Evolutionary conservation across 2,888 invertebrate species (phyloP), one percentile per base, ranked within the genome.

Genomic region (Sphaerophoria rueppellii): DNA sequence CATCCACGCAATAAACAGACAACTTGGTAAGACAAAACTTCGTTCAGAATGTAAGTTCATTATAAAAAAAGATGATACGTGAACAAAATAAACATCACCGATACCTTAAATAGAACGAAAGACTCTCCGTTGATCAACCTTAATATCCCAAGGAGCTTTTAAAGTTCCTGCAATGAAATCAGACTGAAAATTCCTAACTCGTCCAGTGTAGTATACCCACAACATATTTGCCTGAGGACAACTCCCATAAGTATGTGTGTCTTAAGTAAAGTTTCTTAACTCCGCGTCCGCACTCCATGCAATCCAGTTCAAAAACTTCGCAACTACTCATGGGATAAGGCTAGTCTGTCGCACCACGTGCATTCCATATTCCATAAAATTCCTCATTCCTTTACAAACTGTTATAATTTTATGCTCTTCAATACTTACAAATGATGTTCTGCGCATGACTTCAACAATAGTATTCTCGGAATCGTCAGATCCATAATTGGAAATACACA

Each of bases 371-470:
- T n/a, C 52, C 48, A 12, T 2, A 7, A 0, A 16, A 32, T 81
- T 81, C 80, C 80, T 14, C 7, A 9, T 4, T 14, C 2, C 43
- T 11, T 40, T 4, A 0, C 0, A 46, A 71, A 81, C 76, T 81
- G 81, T 81, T 71, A 81, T 81, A 81, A 32, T 12, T 37, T 4
- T 9, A 12, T 54, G 9, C 5, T 54, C 50, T 69, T 58, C 57
- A 12, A 4, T 24, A 4, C n/a, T 6, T 24, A 4, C n/a, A 7
- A 12, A 9, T 43, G 12, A n/a, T n/a, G 52, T 14, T 65, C 43
- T 70, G 76, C 71, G 76, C 65, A 52, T 14, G 2, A 4, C 54
- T 14, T 14, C 16, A 6, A 0, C 3, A 52, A 16, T 11, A 40
- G 11, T 40, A 58, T 40, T 58, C 58, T 58, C 35, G 4, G 2